Base-by-base conservation (phyloP, 2,113 vertebrate genomes). In the Corythaixoides concolor region DNA sequence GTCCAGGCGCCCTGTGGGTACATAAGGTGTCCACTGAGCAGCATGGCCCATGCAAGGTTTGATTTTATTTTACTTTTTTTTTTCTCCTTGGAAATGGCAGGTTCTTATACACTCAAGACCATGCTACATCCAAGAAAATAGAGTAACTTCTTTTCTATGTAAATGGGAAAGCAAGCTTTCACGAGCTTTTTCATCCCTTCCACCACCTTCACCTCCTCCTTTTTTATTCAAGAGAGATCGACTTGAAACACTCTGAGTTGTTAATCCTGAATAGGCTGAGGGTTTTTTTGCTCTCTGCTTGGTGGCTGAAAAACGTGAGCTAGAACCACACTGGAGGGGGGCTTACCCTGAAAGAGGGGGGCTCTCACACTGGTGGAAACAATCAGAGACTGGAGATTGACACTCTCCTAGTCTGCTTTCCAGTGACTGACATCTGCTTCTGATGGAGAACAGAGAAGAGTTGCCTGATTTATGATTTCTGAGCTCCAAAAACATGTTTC, bases 131-230 rank as follows among this genome's bases (percentile, higher is more conserved):
- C 45, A 64, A 32, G 55, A 39, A 68, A 55, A 81, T 2, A 21
- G 23, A 84, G 37, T 24, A 53, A 33, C 15, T 45, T 35, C 22
- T 22, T 55, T 86, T 59, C 47, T 60, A 0, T 52, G 27, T 56
- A 33, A 59, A 85, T 10, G 24, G 15, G 24, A 82, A 94, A 26
- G 35, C 24, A 59, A 11, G 12, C 30, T 67, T 59, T 82, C 50
- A 52, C 50, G 28, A 15, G 27, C 27, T 21, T 21, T 80, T 75
- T 72, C 43, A 49, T 60, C 41, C 56, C 39, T 84, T 63, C 23
- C 14, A n/a, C 7, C 11, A 22, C 9, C 9, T 17, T 7, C 5
- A 5, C 4, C 5, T 6, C 15, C 14, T 14, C 41, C 20, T 20
- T 60, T 20, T 60, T 73, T 91, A 52, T 49, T 93, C 37, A 37